Base-by-base conservation (phyloP, 2,888 invertebrate genomes). In the Pediacus dermestoides region DNA sequence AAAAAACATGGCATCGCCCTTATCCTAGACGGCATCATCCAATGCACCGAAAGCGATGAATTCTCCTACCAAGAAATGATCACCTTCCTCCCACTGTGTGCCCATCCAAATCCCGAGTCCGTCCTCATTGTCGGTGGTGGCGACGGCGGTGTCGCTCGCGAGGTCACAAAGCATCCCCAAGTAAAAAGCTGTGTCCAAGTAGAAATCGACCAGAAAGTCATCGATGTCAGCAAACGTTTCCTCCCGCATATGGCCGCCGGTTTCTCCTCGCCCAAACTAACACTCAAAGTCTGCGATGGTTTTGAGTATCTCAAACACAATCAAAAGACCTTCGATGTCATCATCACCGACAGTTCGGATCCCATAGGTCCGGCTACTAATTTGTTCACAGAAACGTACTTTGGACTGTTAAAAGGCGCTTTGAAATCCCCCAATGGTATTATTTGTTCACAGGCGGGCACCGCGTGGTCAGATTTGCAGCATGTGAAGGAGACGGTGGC, bases 1-100 rank as follows among this genome's bases (percentile, higher is more conserved):
- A 77, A 75, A 57, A 76, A 81, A 25, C 84, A 93, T 63, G 99
- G 99, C 0, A 83, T 74, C 59, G 90, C 87, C 1, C 70, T 99
- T 30, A 83, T 95, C 2, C 72, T 99, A 25, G 97, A 99, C 71
- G 95, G 94, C 13, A 89, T 96, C 14, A 94, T 99, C 53, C 99
- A 99, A 65, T 95, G 94, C 60, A 91, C 96, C 1, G 87, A 96
- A 66, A 79, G 81, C 53, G 99, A 99, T 74, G 99, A 99, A 68
- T 95, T 90, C 70, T 82, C 95, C 0, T 99, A 99, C 68, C 97
- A 97, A 71, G 99, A 99, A 73, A 96, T 96, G 95, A 90, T 99
- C 55, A 80, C 94, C 0, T 93, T 94, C 66, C 69, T 99, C 28
- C 94, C 99, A 0, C 70, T 99, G 1, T 91, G 89, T 64, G 82